Percentiles rank a stretch among this genome's conserved stretches.
Evolutionary conservation across 2,888 invertebrate species (phyloP).

Genomic region (Anoncus sp.): DNA sequence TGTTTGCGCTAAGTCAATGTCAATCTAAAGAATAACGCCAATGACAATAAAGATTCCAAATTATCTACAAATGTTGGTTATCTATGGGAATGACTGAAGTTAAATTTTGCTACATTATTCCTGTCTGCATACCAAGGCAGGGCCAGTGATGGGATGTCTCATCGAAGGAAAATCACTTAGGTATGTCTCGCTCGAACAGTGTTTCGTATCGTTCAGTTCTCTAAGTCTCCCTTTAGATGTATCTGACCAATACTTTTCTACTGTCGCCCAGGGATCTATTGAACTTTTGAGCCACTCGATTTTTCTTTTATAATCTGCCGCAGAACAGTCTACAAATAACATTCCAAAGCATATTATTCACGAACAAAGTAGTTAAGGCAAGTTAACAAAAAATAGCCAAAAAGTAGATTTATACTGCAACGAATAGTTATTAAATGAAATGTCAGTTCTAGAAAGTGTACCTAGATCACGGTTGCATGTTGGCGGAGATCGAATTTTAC

Average conservation of each 20-base stretch:
- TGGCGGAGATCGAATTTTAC: no score
- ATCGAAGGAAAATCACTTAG: slow-evolving; percentile 45
- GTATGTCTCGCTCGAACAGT: slow-evolving; percentile 47
- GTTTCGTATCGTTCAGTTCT: slow-evolving; percentile 24
- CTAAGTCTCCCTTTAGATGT: slow-evolving; percentile 49
- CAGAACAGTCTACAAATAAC: slow-evolving; percentile 30
- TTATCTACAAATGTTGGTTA: no score
- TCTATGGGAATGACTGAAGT: background rate
- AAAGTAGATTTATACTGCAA: no score
- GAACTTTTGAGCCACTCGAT: slow-evolving; percentile 52
- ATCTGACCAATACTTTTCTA: slow-evolving; percentile 58
- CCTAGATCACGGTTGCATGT: no score
- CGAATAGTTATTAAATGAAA: no score
- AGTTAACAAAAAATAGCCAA: no score
- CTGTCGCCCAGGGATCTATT: slow-evolving; percentile 58
- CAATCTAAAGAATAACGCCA: slow-evolving; percentile 42
- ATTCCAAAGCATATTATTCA: background rate
- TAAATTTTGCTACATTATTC: slow-evolving; percentile 25
- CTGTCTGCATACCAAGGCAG: slow-evolving; percentile 24
- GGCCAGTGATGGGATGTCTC: slow-evolving; percentile 43
- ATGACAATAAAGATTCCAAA: background rate
- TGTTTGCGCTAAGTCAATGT: slow-evolving; percentile 41
- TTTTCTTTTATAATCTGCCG: slow-evolving; percentile 52
- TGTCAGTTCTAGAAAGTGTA: no score
- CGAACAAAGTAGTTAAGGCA: background rate